These are phyloP conservation scores for Microchrysa polita DNA, from an alignment of 2,888 invertebrate genomes.

Conservation along the genomic window DNA sequence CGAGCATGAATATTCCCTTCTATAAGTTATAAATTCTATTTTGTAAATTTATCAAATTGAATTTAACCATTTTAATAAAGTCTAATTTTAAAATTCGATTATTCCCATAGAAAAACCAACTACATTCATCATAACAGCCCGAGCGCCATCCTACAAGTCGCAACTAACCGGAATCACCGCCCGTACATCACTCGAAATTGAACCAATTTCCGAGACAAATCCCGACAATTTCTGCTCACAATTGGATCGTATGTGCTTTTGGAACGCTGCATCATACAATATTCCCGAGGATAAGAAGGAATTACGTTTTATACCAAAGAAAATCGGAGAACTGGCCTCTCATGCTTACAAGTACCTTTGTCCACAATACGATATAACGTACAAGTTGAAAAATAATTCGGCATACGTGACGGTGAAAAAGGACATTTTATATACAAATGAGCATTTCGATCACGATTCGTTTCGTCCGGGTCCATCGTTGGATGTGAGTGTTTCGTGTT, in stretches of 20 bases:
- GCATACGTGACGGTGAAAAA: constrained; percentile 63
- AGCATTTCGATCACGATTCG: constrained; percentile 65
- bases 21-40: too few relatives aligned
- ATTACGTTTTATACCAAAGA: constrained; percentile 35
- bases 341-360: constrained; percentile 65
- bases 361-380: constrained; percentile 65
- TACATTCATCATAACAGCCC: constrained; percentile 58
- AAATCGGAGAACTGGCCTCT: constrained; percentile 64
- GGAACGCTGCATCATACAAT: constrained; percentile 58
- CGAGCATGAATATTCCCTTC: too few relatives aligned
- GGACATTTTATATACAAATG: constrained; percentile 62
- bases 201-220: constrained; percentile 52
- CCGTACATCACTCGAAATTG: constrained; percentile 59
- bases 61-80: too few relatives aligned
- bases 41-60: too few relatives aligned
- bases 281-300: constrained; percentile 56
- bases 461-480: constrained; percentile 61
- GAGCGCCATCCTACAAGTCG: constrained; percentile 42
- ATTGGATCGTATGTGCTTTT: constrained; percentile 61
- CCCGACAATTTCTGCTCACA: constrained; percentile 56
- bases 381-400: constrained; percentile 63
- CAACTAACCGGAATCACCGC: constrained; percentile 53
- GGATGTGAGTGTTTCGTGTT: constrained; percentile 62
- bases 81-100: too few relatives aligned
- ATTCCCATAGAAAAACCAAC: constrained; percentile 51